Evolutionary conservation across 2,888 invertebrate species (phyloP), one percentile per base, ranked within the genome.

Genomic region (Polymixis flavicincta): DNA sequence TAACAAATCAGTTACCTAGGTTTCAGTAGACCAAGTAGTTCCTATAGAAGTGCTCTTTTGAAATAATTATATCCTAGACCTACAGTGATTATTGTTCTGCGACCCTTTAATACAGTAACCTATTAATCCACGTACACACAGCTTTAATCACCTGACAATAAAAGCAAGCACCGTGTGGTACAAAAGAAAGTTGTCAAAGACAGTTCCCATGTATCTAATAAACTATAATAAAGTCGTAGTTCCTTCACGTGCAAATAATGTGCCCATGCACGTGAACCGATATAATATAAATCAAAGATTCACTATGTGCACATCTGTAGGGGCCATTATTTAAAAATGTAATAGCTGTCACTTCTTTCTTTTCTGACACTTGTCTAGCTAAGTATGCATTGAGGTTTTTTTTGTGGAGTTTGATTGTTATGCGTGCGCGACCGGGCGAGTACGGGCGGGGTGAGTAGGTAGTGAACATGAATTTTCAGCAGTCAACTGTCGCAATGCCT

Each of bases 181-280:
- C 63, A 83, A 66, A 71, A 83, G 83, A 80, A 83, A 80, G 83
- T 71, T 78, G 13, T 71, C 70, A 68, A 82, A 77, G 64, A 72
- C 55, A 64, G 54, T 83, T 83, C 79, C 67, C 80, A 78, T 78
- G 83, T 64, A 59, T 54, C 52, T 60, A 55, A 68, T 59, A 55
- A 83, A 80, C 64, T 48, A 45, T 66, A 59, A 37, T 9, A 80
- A n/a, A n/a, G 52, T 76, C 28, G 61, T 64, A 42, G 52, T 82
- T 82, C 82, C 68, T 59, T 55, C 22, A 65, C 32, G 57, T 59
- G 37, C 19, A 64, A 81, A 74, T 50, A 57, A 59, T 52, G 22
- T 45, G 59, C n/a, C 2, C 14, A 25, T 48, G 22, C 65, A 66
- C 65, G 65, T 54, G 11, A 74, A 28, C 32, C 4, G 22, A 75